phyloP scores from a whole-genome alignment of 2,113 vertebrate genomes.

The Leptosomus discolor region DNA sequence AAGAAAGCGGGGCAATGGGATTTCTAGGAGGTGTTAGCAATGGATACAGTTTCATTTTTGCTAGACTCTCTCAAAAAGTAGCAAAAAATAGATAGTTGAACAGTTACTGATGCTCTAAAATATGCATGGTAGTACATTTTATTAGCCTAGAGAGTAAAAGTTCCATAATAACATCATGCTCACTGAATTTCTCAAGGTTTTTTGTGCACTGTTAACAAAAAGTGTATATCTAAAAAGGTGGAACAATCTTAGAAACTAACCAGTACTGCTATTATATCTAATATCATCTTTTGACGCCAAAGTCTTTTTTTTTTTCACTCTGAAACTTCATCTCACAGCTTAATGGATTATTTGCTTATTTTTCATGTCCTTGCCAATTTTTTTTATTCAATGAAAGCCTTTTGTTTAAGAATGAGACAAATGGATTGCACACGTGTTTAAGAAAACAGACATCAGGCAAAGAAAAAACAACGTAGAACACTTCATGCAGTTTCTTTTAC shows the following conservation, averaged over 20 bases:
- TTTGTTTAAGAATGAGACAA: background rate
- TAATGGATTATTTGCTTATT: background rate
- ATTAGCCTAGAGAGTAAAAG: background rate
- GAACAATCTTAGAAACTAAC: background rate
- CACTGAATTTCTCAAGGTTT: background rate
- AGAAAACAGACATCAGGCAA: background rate
- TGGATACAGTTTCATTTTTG: background rate
- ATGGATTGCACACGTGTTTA: background rate
- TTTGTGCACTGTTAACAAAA: background rate
- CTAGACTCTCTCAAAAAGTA: background rate
- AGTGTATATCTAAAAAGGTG: background rate
- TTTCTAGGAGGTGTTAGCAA: background rate
- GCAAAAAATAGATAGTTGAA: background rate
- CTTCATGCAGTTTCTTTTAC: background rate
- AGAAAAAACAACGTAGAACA: background rate
- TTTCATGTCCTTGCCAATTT: background rate
- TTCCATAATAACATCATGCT: background rate
- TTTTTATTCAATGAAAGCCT: background rate
- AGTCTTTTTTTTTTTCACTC: background rate
- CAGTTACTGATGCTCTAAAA: background rate
- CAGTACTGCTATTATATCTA: background rate
- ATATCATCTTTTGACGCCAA: background rate
- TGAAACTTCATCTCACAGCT: background rate
- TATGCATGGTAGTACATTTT: background rate
- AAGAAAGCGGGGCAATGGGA: background rate